These are phyloP conservation scores for Tuta absoluta DNA, from an alignment of 2,888 invertebrate species.

Conservation along the genomic window DNA sequence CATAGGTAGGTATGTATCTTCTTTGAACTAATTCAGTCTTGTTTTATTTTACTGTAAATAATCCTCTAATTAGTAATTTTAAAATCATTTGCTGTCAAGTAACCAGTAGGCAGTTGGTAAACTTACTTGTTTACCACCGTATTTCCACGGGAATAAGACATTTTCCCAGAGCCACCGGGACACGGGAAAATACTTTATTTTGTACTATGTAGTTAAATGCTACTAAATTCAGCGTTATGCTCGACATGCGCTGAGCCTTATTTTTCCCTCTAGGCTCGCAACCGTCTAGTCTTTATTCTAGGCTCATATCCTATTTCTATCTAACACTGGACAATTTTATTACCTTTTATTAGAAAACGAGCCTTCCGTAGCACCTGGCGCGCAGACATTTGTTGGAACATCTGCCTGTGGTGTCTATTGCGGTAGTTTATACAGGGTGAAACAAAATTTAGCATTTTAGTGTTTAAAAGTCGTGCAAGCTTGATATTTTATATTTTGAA, in stretches of 20 bases:
- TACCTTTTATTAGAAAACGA: slow-evolving; percentile 13
- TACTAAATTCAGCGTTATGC: not conserved
- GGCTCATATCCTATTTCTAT: slow-evolving; percentile 8
- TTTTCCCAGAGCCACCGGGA: too few relatives aligned
- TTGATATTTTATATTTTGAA: too few relatives aligned
- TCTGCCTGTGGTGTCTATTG: slow-evolving; percentile 4
- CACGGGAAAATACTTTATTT: too few relatives aligned
- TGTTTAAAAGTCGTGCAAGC: not conserved
- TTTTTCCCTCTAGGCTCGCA: not conserved
- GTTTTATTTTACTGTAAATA: too few relatives aligned
- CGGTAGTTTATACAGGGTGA: not conserved
- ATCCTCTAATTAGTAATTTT: too few relatives aligned
- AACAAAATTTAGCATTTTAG: not conserved
- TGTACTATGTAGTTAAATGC: too few relatives aligned
- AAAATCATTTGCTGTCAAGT: too few relatives aligned
- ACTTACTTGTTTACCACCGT: too few relatives aligned
- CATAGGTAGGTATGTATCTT: too few relatives aligned
- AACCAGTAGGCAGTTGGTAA: too few relatives aligned
- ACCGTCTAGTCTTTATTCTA: not conserved
- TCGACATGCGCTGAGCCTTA: not conserved
- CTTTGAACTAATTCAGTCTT: too few relatives aligned
- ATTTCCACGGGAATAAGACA: too few relatives aligned
- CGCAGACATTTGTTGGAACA: not conserved
- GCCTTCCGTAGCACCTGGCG: slow-evolving; percentile 8
- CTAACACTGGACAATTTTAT: slow-evolving; percentile 14